A percentile compares a stretch with the other conserved stretches of the same genome.
These are phyloP conservation scores for Musca vetustissima DNA, from an alignment of 1,140 invertebrate species.

Conservation along the genomic window DNA sequence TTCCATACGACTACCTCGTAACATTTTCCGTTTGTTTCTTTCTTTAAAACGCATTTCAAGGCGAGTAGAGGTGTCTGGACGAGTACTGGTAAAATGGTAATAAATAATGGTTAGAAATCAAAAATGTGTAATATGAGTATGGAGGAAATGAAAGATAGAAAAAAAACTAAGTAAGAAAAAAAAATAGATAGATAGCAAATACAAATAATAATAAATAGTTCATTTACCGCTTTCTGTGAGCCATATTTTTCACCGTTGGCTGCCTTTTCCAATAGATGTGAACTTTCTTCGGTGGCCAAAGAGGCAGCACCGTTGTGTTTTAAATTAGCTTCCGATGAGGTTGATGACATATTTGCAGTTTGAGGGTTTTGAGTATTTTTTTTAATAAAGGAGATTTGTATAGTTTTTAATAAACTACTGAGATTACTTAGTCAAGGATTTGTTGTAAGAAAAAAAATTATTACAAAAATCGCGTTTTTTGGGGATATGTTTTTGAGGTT, in stretches of 20 bases:
- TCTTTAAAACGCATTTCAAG: too few species aligned
- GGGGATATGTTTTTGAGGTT: background rate
- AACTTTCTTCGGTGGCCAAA: slow-evolving; percentile 47
- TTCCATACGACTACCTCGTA: too few species aligned
- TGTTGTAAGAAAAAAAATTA: too few species aligned
- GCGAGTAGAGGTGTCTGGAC: too few species aligned
- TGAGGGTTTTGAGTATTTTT: background rate
- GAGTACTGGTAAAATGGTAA: background rate
- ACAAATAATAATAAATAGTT: background rate
- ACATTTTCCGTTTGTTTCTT: too few species aligned
- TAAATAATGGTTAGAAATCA: slow-evolving; percentile 9
- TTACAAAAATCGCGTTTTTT: too few species aligned
- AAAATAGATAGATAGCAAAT: background rate
- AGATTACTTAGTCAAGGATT: too few species aligned
- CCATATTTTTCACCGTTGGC: slow-evolving; percentile 51
- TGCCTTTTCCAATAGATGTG: slow-evolving; percentile 48
- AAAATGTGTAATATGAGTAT: background rate
- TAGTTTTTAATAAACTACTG: slow-evolving; percentile 13
- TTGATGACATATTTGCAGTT: slow-evolving; percentile 40
- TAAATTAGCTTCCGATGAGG: slow-evolving; percentile 30
- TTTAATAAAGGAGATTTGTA: slow-evolving; percentile 10
- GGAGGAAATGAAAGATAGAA: background rate
- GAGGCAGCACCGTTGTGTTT: slow-evolving; percentile 9
- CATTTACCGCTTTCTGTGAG: slow-evolving; percentile 47
- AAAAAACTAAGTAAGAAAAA: slow-evolving; percentile 6